These are phyloP conservation scores for Lethrus apterus DNA, from an alignment of 1,140 invertebrate genomes.

Conservation along the genomic window DNA sequence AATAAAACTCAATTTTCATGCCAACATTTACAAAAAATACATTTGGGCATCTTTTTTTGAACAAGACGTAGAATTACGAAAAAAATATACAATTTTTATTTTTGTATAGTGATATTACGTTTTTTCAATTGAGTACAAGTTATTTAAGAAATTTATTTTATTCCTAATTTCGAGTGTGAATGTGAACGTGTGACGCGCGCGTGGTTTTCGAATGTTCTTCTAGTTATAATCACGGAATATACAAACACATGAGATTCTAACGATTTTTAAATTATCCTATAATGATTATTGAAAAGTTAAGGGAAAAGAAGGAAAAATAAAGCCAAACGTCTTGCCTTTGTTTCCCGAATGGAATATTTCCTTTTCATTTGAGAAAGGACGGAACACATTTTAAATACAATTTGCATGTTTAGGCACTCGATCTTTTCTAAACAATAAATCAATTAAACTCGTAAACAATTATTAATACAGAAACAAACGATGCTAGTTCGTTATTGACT, in stretches of 20 bases:
- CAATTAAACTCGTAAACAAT: background rate
- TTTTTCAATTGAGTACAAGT: conserved; percentile 26
- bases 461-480: conserved; percentile 1
- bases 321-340: conserved; percentile 21
- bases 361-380: conserved; percentile 22
- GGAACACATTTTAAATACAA: conserved; percentile 28
- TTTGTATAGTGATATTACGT: conserved; percentile 29
- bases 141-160: too few relatives aligned
- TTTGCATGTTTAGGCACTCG: conserved; percentile 31
- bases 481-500: conserved; percentile 11
- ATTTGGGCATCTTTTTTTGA: conserved; percentile 2
- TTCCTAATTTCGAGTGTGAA: too few relatives aligned
- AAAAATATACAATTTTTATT: conserved; percentile 8
- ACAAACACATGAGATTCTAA: too few relatives aligned
- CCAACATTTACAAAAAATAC: background rate
- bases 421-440: conserved; percentile 27
- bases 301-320: too few relatives aligned
- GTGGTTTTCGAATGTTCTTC: too few relatives aligned
- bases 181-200: too few relatives aligned
- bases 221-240: too few relatives aligned
- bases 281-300: background rate
- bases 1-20: background rate
- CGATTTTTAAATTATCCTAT: conserved; percentile 14
- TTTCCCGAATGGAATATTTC: conserved; percentile 21
- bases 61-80: conserved; percentile 4